Evolutionary conservation across 2,113 vertebrate species (phyloP).

Genomic region (Ciconia stormi): DNA sequence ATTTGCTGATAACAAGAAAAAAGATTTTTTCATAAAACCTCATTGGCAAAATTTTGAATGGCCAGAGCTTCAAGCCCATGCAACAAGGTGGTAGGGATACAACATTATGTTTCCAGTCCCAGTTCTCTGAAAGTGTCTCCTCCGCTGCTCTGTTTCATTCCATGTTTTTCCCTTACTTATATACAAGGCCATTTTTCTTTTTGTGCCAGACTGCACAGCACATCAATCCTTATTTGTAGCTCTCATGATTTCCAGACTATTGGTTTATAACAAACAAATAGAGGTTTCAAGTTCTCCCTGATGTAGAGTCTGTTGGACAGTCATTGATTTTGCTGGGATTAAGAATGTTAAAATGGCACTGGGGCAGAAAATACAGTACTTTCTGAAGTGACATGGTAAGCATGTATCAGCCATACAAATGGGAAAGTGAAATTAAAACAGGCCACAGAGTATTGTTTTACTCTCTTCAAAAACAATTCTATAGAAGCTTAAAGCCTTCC

Average conservation of each 20-base stretch:
- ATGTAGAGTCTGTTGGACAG: neutral
- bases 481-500: neutral
- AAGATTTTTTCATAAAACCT: neutral
- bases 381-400: neutral
- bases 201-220: neutral
- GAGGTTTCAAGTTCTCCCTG: slow-evolving; percentile 4
- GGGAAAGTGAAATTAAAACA: neutral
- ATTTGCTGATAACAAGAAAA: neutral
- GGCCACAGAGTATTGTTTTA: neutral
- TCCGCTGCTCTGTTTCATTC: neutral
- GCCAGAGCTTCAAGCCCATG: neutral
- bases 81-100: neutral
- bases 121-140: neutral
- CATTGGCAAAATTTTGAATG: neutral
- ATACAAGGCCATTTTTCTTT: slow-evolving; percentile 1
- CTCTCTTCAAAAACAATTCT: neutral
- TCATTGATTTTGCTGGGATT: slow-evolving; percentile 38
- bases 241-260: slow-evolving; percentile 37
- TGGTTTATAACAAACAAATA: slow-evolving; percentile 51
- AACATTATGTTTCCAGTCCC: neutral
- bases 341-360: neutral
- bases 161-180: neutral
- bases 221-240: slow-evolving; percentile 58
- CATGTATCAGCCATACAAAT: neutral
- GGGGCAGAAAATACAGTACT: slow-evolving; percentile 39